Conservation (phyloP, 2,113 vertebrate genomes). For the Thryonomys swinderianus region DNA sequence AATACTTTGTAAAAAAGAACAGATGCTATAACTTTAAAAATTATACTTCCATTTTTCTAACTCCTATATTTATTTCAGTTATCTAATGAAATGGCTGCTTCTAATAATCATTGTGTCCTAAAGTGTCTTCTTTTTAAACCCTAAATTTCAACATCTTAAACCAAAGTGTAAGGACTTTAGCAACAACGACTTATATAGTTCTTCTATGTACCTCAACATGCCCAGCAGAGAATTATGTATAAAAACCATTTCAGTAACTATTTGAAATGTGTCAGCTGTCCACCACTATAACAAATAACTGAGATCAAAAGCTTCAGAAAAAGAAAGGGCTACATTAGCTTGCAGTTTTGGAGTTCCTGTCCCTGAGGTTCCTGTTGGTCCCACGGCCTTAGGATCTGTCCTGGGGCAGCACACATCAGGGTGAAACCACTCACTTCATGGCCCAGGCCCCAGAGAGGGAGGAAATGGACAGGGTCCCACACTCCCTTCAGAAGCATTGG, state of each 20-base stretch:
- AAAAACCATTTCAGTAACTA: not conserved
- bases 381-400: not conserved
- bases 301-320: not conserved
- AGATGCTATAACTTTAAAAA: not conserved
- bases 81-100: not conserved
- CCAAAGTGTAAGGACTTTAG: not conserved
- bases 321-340: not conserved
- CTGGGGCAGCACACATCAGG: not conserved
- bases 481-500: not conserved
- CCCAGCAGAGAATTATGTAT: not conserved
- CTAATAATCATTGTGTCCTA: not conserved
- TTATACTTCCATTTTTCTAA: not conserved
- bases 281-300: not conserved
- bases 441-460: not conserved
- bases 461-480: not conserved
- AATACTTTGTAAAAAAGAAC: not conserved
- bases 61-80: not conserved
- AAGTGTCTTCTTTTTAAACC: not conserved
- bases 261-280: no score
- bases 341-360: not conserved
- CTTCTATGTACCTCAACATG: not conserved
- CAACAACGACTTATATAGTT: not conserved
- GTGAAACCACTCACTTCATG: not conserved
- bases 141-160: conserved; percentile 15
- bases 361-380: not conserved